These are phyloP conservation scores for Aricia artaxerxes DNA, from an alignment of 2,888 invertebrate genomes.

Conservation along the genomic window DNA sequence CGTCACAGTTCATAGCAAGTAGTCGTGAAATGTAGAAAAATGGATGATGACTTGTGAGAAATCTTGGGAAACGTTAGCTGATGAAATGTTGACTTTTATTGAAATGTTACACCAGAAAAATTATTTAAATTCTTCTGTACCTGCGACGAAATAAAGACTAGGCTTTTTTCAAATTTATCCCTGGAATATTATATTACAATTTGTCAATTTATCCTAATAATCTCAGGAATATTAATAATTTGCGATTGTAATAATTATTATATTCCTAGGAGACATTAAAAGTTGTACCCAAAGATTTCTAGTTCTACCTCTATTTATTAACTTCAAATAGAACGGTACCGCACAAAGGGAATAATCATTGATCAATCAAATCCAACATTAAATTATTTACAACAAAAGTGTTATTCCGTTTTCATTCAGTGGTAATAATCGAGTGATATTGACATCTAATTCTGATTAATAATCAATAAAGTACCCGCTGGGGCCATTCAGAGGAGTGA, in stretches of 20 bases:
- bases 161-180: not conserved
- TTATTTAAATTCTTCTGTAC: not conserved
- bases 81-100: not conserved
- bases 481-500: conserved; percentile 22
- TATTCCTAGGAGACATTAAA: too few relatives aligned
- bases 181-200: not conserved
- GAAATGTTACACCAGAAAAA: not conserved
- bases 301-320: conserved; percentile 6
- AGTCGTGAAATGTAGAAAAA: conserved; percentile 3
- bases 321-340: conserved; percentile 33
- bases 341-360: conserved; percentile 33
- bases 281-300: not conserved
- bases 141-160: not conserved
- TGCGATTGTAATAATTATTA: too few relatives aligned
- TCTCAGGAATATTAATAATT: too few relatives aligned
- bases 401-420: conserved; percentile 20
- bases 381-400: conserved; percentile 21
- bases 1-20: conserved; percentile 32
- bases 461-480: conserved; percentile 21
- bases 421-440: conserved; percentile 16
- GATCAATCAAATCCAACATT: conserved; percentile 14
- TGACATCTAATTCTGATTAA: conserved; percentile 27
- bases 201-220: too few relatives aligned
- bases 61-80: not conserved
- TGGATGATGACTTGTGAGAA: not conserved